Evolutionary conservation across 2,113 vertebrate species (phyloP).

Genomic region (Gnathonemus longibarbis): DNA sequence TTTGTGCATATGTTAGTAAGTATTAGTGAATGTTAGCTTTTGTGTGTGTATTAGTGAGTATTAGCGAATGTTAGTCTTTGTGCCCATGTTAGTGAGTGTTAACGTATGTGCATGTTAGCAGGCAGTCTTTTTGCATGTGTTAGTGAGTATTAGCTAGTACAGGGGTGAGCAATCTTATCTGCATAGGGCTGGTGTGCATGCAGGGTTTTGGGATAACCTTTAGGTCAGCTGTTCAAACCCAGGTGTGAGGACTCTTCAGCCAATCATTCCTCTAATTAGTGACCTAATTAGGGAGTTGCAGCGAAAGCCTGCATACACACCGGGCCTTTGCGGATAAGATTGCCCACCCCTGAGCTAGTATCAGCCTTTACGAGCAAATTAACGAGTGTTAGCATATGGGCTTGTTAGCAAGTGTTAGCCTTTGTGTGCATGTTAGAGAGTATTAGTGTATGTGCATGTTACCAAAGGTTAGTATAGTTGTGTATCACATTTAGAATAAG

Average conservation of each 20-base stretch:
- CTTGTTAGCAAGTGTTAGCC: not conserved
- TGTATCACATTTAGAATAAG: not conserved
- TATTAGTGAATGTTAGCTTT: not conserved
- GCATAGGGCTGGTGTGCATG: too few species aligned
- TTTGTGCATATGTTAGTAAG: not conserved
- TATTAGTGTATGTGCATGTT: not conserved
- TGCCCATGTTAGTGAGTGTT: not conserved
- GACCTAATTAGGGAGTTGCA: too few species aligned
- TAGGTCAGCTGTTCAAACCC: too few species aligned
- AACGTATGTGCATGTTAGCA: not conserved
- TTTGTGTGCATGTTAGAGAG: not conserved
- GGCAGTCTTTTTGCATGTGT: not conserved
- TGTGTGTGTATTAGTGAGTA: not conserved
- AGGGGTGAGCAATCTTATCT: too few species aligned
- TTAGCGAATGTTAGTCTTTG: not conserved
- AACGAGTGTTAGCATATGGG: not conserved
- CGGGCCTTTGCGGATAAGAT: too few species aligned
- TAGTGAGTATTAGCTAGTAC: not conserved
- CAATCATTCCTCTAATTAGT: too few species aligned
- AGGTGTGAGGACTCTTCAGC: too few species aligned
- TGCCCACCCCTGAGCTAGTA: not conserved
- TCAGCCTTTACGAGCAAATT: not conserved
- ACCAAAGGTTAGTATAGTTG: not conserved
- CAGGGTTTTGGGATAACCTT: too few species aligned
- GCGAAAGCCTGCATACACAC: too few species aligned